Base-by-base conservation (phyloP, 2,113 vertebrate genomes). In the Cynoglossus semilaevis region DNA sequence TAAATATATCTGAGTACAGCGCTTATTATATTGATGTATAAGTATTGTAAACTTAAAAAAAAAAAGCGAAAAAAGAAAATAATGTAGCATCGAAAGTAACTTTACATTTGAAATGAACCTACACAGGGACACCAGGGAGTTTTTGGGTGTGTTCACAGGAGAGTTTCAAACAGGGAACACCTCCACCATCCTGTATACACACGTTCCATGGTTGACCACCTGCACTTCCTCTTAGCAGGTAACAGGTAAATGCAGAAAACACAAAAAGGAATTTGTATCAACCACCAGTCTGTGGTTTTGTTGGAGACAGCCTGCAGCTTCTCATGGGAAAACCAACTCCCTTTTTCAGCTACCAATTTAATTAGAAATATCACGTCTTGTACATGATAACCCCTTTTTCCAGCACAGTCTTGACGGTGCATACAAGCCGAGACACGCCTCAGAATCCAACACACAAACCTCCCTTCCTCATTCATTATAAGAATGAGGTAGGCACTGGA, bases 401-500 rank as follows among this genome's bases (percentile, higher is more conserved):
- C 40, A 43, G 49, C 18, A 63, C 40, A 40, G 34, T 9, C 77
- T 59, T 67, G 45, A 52, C 18, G 38, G 51, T 36, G 5, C 35
- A 35, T 70, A 70, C 74, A 73, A 43, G 78, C 48, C 58, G 34
- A 42, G 45, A 57, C 74, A 68, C 1, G 51, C n/a, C 51, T 67
- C 42, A 13, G 14, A 62, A 45, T 63, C 61, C 60, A 53, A 61
- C 34, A 53, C 45, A 40, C 7, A 44, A 51, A 53, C 34, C 51
- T 69, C 46, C n/a, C n/a, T n/a, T n/a, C n/a, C n/a, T n/a, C n/a
- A n/a, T n/a, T 51, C 58, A 44, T 42, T 52, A 62, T n/a, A 74
- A 62, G 73, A 70, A 79, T 77, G 76, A 77, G 63, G 73, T 68
- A 77, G 63, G 41, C 3, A 6, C 22, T 29, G 22, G 22, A 29